These are phyloP conservation scores for Hemicentrotus pulcherrimus DNA, from an alignment of 35 echinoderm and acorn worm species.

Conservation along the genomic window DNA sequence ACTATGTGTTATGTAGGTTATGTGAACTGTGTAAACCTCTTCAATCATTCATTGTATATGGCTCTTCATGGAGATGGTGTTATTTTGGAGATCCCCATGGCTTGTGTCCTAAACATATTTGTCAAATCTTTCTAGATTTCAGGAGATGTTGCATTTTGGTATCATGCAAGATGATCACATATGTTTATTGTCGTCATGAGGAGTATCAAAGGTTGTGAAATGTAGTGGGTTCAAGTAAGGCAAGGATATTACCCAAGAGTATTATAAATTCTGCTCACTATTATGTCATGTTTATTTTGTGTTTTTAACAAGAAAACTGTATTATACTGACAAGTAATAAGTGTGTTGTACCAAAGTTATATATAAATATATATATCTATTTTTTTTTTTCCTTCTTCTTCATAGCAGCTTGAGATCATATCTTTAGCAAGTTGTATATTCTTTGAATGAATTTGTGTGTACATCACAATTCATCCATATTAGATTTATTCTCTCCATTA, in stretches of 20 bases:
- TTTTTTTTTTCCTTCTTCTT: background rate
- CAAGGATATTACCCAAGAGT: conserved; percentile 49
- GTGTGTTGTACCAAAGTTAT: background rate
- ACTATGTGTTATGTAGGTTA: background rate
- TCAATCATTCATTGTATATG: background rate
- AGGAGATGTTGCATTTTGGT: background rate
- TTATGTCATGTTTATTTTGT: conserved; percentile 35
- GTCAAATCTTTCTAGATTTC: background rate
- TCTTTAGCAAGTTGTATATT: background rate
- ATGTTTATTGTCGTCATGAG: background rate
- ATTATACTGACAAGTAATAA: background rate
- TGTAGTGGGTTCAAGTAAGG: background rate
- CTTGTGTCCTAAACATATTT: background rate
- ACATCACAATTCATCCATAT: background rate
- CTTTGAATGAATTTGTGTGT: background rate
- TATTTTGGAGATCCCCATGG: background rate
- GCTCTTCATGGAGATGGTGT: background rate
- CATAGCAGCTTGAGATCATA: background rate
- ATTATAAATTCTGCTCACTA: conserved; percentile 21
- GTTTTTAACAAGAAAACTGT: conserved; percentile 15
- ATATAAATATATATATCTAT: background rate
- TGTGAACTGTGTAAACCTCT: background rate
- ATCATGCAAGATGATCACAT: background rate
- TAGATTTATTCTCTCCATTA: background rate
- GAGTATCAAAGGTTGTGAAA: background rate